phyloP scores from a whole-genome alignment of 1,140 invertebrate species.

The Himalopsyche phryganea region DNA sequence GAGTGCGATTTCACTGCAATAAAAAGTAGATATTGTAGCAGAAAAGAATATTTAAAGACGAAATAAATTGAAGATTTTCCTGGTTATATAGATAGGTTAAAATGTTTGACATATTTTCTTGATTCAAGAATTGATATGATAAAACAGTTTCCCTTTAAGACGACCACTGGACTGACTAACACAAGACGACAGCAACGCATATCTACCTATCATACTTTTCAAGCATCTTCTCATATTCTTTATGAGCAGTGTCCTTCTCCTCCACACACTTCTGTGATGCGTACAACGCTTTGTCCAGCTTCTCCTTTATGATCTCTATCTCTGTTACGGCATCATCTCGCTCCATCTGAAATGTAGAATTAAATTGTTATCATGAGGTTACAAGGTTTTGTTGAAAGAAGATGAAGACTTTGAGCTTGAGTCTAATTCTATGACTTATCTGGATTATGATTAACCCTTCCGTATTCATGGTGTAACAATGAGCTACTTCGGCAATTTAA shows the following conservation, averaged over 20 bases:
- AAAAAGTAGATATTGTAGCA: too few relatives aligned
- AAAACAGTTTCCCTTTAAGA: background rate
- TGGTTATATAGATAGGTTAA: too few relatives aligned
- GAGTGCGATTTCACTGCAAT: too few relatives aligned
- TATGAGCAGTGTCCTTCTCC: slow-evolving; percentile 81
- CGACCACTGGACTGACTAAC: slow-evolving; percentile 31
- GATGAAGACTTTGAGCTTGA: too few relatives aligned
- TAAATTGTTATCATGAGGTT: background rate
- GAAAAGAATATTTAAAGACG: too few relatives aligned
- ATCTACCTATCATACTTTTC: slow-evolving; percentile 89
- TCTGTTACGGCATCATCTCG: slow-evolving; percentile 80
- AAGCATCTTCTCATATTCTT: slow-evolving; percentile 87
- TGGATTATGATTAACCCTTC: too few relatives aligned
- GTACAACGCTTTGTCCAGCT: slow-evolving; percentile 80
- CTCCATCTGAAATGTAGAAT: slow-evolving; percentile 64
- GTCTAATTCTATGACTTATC: too few relatives aligned
- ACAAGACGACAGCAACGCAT: slow-evolving; percentile 45
- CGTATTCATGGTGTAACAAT: too few relatives aligned
- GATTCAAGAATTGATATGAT: background rate
- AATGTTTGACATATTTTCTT: too few relatives aligned
- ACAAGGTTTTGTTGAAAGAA: too few relatives aligned
- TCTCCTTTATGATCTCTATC: slow-evolving; percentile 83
- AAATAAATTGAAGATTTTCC: too few relatives aligned
- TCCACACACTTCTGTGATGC: slow-evolving; percentile 77
- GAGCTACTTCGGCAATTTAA: too few relatives aligned